Base-by-base conservation (phyloP, 2,888 invertebrate genomes). In the Andrena minutula region DNA sequence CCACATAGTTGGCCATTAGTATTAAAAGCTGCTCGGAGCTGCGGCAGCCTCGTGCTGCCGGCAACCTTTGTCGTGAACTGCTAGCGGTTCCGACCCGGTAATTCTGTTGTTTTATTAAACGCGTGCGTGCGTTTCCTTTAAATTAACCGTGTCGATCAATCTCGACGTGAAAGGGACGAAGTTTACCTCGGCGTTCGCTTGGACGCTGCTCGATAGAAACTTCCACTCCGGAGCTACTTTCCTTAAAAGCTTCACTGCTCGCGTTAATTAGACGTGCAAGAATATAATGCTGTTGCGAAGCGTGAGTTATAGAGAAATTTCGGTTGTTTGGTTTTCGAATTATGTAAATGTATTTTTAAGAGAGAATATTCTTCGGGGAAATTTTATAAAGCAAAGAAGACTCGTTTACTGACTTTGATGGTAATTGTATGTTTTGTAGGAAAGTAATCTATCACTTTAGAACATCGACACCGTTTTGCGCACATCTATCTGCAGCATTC, bases 1-100 rank as follows among this genome's bases (percentile, higher is more conserved):
- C 82, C 86, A 83, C 90, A 89, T 91, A 91, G 89, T 90, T 91
- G 87, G 81, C 85, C 84, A 90, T 90, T 90, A 85, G 84, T 89
- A 86, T 88, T 85, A 89, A 90, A 90, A 89, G 86, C 89, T 74
- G 69, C 72, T 79, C 75, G 56, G 8, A 70, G 64, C 73, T 41
- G n/a, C n/a, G n/a, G n/a, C n/a, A 53, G 68, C 65, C 28, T 26
- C 1, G n/a, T n/a, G 30, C 30, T 56, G 20, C 32, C 26, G 70
- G 72, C 30, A 47, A 30, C 83, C 86, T 89, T 88, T 89, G 85
- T 87, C 76, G 66, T 61, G 72, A 63, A 73, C 73, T 71, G 86
- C 75, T 56, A 41, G 60, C 65, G 77, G 84, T 85, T 87, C 80
- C 56, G 60, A 66, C 23, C 47, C 20, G 41, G 41, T 70, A 70